Percentiles rank a stretch among this genome's conserved stretches.
Evolutionary conservation across 2,113 vertebrate species (phyloP).

Genomic region (Alouatta palliata): DNA sequence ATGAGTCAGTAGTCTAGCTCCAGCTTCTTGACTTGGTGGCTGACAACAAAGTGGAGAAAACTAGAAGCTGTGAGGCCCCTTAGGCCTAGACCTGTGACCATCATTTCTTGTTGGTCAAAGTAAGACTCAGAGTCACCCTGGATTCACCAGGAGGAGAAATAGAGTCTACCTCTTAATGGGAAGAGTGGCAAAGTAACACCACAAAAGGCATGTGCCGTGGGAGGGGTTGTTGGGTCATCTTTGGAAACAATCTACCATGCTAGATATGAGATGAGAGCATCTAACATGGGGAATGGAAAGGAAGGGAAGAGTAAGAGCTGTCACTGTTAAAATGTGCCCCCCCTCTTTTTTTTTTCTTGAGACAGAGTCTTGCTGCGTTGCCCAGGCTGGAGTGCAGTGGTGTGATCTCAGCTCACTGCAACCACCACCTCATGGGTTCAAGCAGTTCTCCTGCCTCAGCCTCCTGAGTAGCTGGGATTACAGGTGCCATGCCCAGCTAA

Average conservation of each 20-base stretch:
- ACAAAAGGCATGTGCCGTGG: neutral
- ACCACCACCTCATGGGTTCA: too few species aligned
- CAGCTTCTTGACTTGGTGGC: neutral
- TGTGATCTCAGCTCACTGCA: too few species aligned
- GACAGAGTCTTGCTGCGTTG: too few species aligned
- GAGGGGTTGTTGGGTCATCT: neutral
- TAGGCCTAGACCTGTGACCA: neutral
- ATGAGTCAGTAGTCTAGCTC: neutral
- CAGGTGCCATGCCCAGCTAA: too few species aligned
- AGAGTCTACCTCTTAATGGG: neutral
- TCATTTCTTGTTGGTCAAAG: neutral
- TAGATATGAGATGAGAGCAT: neutral
- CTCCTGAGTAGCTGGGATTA: too few species aligned
- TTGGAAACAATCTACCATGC: neutral
- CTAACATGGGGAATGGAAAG: slow-evolving; percentile 15
- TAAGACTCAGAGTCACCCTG: neutral
- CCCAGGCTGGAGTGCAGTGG: too few species aligned
- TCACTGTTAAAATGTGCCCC: neutral
- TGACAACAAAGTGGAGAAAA: neutral
- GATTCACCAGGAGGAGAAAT: neutral
- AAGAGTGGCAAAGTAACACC: neutral
- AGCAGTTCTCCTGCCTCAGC: too few species aligned
- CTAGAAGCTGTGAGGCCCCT: neutral
- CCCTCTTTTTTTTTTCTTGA: too few species aligned
- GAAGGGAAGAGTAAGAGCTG: neutral